A percentile compares a stretch with the other conserved stretches of the same genome.
phyloP scores from a whole-genome alignment of 2,888 invertebrate species.

The Rotaria sp. region DNA sequence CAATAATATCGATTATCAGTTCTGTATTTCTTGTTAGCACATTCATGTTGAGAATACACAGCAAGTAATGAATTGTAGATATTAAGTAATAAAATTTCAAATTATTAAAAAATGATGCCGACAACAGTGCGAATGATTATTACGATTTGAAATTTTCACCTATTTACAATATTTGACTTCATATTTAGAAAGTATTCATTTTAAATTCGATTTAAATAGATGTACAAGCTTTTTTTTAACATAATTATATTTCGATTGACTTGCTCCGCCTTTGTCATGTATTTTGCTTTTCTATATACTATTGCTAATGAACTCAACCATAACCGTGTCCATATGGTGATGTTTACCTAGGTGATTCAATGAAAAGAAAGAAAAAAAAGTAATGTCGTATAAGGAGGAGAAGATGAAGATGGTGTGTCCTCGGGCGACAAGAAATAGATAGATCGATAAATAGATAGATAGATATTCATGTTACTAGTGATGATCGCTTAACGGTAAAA shows the following conservation, averaged over 20 bases:
- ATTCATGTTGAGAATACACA: background rate
- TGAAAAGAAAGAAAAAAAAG: background rate
- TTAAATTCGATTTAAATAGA: background rate
- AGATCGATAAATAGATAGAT: background rate
- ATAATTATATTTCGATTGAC: background rate
- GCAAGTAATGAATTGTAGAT: background rate
- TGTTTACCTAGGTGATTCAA: slow-evolving; percentile 18
- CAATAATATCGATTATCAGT: background rate
- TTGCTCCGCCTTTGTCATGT: slow-evolving; percentile 1
- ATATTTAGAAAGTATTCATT: background rate
- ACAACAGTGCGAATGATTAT: background rate
- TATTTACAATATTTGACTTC: background rate
- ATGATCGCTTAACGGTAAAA: background rate
- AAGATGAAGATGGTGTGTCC: background rate
- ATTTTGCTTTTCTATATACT: background rate
- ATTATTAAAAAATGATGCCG: too few species aligned
- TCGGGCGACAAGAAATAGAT: slow-evolving; percentile 8
- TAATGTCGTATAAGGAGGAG: slow-evolving; percentile 1
- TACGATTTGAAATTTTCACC: background rate
- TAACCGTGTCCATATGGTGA: slow-evolving; percentile 15
- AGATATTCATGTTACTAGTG: background rate
- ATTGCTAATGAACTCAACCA: slow-evolving; percentile 8
- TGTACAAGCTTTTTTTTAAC: background rate
- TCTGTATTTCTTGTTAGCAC: background rate
- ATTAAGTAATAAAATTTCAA: too few species aligned